Conservation (phyloP, 1,140 invertebrate genomes). For the Drosophila paulistorum region DNA sequence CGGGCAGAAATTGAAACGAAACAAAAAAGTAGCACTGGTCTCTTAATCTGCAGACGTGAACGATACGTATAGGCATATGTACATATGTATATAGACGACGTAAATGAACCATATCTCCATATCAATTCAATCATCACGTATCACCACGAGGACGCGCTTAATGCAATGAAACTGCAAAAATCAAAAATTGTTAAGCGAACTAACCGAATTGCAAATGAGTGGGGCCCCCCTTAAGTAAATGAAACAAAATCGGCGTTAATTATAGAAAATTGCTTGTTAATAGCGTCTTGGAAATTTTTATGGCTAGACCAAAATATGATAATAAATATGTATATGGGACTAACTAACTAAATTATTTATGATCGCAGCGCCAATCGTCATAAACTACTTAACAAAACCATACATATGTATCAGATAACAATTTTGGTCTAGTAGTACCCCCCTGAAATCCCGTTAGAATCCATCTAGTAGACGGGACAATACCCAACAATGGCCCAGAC, state of each 20-base stretch:
- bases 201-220: too few relatives aligned
- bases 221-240: conserved; percentile 12
- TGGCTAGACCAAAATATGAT: not conserved
- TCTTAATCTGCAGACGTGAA: conserved; percentile 40
- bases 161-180: conserved; percentile 33
- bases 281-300: conserved; percentile 51
- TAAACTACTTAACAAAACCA: not conserved
- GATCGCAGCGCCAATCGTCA: not conserved
- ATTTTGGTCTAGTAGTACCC: not conserved
- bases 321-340: not conserved
- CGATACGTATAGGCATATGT: conserved; percentile 22
- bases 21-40: conserved; percentile 23
- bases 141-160: conserved; percentile 18
- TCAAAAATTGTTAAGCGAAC: too few relatives aligned
- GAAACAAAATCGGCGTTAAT: conserved; percentile 63
- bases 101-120: not conserved
- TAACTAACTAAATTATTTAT: not conserved
- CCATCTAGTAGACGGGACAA: not conserved
- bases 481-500: not conserved
- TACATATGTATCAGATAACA: not conserved
- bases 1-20: not conserved
- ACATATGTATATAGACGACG: not conserved
- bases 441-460: not conserved
- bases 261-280: conserved; percentile 74
- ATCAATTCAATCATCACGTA: conserved; percentile 19